phyloP scores from a whole-genome alignment of 2,888 invertebrate species.

The Ecliptopera silaceata region DNA sequence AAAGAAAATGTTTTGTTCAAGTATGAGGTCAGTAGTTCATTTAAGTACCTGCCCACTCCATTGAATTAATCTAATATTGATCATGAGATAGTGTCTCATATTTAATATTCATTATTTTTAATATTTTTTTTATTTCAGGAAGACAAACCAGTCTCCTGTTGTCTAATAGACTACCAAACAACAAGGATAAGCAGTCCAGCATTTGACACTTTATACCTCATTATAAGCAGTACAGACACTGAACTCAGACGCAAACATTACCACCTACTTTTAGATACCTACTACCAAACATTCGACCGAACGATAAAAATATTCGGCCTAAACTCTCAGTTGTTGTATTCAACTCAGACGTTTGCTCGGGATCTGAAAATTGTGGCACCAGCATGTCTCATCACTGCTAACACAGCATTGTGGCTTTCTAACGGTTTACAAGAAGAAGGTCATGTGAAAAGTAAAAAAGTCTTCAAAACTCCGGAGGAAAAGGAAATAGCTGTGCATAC shows the following conservation, averaged over 20 bases:
- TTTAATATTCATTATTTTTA: not conserved
- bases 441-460: constrained; percentile 65
- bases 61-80: not conserved
- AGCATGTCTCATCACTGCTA: constrained; percentile 66
- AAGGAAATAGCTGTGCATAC: constrained; percentile 48
- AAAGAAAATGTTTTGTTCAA: constrained; percentile 74
- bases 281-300: constrained; percentile 56
- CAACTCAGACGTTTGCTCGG: constrained; percentile 51
- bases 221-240: constrained; percentile 60
- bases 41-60: too few species aligned
- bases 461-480: constrained; percentile 52
- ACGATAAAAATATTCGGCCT: constrained; percentile 44
- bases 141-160: constrained; percentile 54
- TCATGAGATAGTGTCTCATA: too few species aligned
- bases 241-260: constrained; percentile 51
- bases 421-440: constrained; percentile 72
- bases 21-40: constrained; percentile 57
- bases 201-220: constrained; percentile 65
- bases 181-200: constrained; percentile 63
- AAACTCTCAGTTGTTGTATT: constrained; percentile 48
- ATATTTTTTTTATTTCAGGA: constrained; percentile 50
- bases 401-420: constrained; percentile 69
- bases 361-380: constrained; percentile 65
- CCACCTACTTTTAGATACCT: constrained; percentile 52
- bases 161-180: constrained; percentile 74